Conservation (phyloP, 2,113 vertebrate genomes). For the Felis catus region F.catus_Fca126_mat1.0 CM031423.1:36552001-36552500, state of each 20-base stretch:
- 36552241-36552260: fast-evolving
- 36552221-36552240: not conserved
- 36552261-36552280: not conserved
- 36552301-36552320: not conserved
- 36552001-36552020: no score
- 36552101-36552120: not conserved
- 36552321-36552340: not conserved
- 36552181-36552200: not conserved
- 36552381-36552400: not conserved
- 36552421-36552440: not conserved
- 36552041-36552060: no score
- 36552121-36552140: not conserved
- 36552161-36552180: not conserved
- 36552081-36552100: not conserved
- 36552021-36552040: no score
- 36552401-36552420: not conserved
- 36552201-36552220: not conserved
- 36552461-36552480: not conserved
- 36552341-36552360: not conserved
- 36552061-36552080: no score
- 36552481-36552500: not conserved
- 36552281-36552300: not conserved
- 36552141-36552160: not conserved
- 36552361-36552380: not conserved
- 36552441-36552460: not conserved